Evolutionary conservation across 2,888 invertebrate species (phyloP).

Genomic region (Meloe dianella): DNA sequence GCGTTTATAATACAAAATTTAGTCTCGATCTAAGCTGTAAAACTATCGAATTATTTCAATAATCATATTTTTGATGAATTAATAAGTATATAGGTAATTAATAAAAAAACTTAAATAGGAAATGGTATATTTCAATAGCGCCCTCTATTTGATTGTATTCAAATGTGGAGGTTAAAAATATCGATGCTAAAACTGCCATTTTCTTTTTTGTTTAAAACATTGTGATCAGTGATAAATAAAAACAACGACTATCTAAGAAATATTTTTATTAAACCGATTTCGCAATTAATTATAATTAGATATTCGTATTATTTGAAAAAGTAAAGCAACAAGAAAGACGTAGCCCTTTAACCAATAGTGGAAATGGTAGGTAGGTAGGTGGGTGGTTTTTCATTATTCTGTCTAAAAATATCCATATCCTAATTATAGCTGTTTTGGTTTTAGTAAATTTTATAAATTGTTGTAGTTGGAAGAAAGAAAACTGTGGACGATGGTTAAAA

Average conservation of each 20-base stretch:
- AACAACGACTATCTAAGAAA: neutral
- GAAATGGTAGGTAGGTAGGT: neutral
- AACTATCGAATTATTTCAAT: too few relatives aligned
- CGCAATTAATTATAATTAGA: too few relatives aligned
- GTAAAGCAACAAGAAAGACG: too few relatives aligned
- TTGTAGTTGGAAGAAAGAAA: conserved; percentile 20
- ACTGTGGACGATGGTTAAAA: conserved; percentile 16
- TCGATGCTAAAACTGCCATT: neutral
- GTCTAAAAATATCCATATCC: conserved; percentile 1
- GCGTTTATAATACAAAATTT: too few relatives aligned
- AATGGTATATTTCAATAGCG: too few relatives aligned
- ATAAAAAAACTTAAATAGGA: too few relatives aligned
- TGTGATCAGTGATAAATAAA: neutral
- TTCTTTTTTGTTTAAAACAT: too few relatives aligned
- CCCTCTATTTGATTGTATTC: neutral
- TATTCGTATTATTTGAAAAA: too few relatives aligned
- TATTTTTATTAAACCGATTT: neutral
- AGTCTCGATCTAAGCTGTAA: too few relatives aligned
- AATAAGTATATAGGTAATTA: too few relatives aligned
- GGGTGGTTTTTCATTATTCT: conserved; percentile 15
- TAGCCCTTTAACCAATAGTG: too few relatives aligned
- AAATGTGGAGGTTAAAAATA: neutral
- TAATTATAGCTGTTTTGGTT: conserved; percentile 31
- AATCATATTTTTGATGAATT: too few relatives aligned
- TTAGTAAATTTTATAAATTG: conserved; percentile 20